Evolutionary conservation across 2,888 invertebrate species (phyloP).

Genomic region (Enoplolaimus lenunculus): DNA sequence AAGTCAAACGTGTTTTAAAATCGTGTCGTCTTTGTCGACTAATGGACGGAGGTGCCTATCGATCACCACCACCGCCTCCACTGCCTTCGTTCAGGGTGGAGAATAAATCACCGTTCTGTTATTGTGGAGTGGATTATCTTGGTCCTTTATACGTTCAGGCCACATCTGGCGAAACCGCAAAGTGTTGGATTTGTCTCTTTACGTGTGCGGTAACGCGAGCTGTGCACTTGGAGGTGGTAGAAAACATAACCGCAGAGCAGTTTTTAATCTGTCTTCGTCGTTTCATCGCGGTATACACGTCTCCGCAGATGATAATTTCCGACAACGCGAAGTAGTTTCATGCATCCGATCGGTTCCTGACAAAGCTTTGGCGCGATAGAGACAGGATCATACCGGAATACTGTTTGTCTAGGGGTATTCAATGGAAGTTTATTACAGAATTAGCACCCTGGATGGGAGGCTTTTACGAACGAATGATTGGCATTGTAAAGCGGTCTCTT

Average conservation of each 20-base stretch:
- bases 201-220: neutral
- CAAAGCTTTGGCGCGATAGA: neutral
- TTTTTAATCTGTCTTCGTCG: conserved; percentile 2
- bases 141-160: neutral
- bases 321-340: conserved; percentile 11
- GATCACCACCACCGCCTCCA: conserved; percentile 9
- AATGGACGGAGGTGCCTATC: conserved; percentile 14
- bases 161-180: neutral
- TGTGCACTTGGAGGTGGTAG: conserved; percentile 10
- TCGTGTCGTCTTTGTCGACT: conserved; percentile 10
- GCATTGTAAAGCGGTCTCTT: neutral
- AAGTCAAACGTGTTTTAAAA: conserved; percentile 12
- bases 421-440: neutral
- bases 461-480: neutral
- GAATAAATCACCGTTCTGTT: neutral
- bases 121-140: conserved; percentile 3
- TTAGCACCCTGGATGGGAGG: conserved; percentile 13
- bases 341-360: neutral
- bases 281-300: neutral
- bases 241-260: conserved; percentile 13
- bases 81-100: conserved; percentile 14
- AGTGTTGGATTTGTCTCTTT: conserved; percentile 7
- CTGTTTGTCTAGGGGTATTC: neutral
- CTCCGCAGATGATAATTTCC: neutral
- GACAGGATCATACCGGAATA: neutral